A percentile compares a stretch with the other conserved stretches of the same genome.
phyloP scores from a whole-genome alignment of 30 jellyfish, hydroid and myxozoan genomes.

The Turritopsis dohrnii region DNA sequence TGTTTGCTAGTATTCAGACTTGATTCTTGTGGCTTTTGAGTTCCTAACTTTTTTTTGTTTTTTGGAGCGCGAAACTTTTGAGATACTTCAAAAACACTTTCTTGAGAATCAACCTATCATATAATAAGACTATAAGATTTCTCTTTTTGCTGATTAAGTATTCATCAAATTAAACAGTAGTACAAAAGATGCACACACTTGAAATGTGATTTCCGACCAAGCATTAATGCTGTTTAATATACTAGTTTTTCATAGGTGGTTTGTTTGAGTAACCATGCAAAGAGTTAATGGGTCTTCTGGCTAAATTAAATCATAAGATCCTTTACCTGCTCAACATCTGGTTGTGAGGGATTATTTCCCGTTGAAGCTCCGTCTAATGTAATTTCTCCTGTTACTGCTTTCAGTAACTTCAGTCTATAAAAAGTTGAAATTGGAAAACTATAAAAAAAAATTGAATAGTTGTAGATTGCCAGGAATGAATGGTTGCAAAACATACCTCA shows the following conservation, averaged over 20 bases:
- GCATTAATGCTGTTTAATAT: too few relatives aligned
- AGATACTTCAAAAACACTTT: constrained; percentile 5
- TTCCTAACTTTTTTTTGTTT: not conserved
- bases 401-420: not conserved
- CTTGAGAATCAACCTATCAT: not conserved
- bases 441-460: not conserved
- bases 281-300: too few relatives aligned
- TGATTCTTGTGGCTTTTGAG: not conserved
- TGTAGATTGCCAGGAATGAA: not conserved
- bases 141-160: too few relatives aligned
- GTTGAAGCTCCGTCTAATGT: not conserved
- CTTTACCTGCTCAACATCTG: not conserved
- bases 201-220: too few relatives aligned
- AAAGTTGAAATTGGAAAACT: not conserved
- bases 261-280: too few relatives aligned
- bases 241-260: too few relatives aligned
- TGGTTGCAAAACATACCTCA: constrained; percentile 34
- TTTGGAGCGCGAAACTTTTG: constrained; percentile 1
- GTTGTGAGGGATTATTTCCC: not conserved
- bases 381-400: not conserved
- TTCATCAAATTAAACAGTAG: too few relatives aligned
- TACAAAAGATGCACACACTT: too few relatives aligned
- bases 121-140: not conserved
- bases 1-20: not conserved
- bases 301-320: not conserved